Base-by-base conservation (phyloP, 2,797 vertebrate genomes). In the Fratercula arctica region DNA sequence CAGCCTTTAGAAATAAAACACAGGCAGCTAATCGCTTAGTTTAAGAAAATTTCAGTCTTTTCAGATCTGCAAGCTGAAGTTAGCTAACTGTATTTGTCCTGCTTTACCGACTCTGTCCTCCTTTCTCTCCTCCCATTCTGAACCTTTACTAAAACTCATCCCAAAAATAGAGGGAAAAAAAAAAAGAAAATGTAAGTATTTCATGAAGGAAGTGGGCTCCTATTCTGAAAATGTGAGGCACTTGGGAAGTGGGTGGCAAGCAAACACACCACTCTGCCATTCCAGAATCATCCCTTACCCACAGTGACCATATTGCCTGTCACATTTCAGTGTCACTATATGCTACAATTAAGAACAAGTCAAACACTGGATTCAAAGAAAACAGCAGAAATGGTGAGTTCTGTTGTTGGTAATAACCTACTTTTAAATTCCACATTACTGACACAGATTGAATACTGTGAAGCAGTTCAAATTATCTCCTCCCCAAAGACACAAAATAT, bases 1-100 rank as follows among this genome's bases (percentile, higher is more conserved):
- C 77, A 95, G 80, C 75, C 88, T 89, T 96, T 70, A 94, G 85
- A 82, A 93, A 85, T 69, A 66, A 95, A 95, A 95, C 8, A 45
- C 3, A 60, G 35, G 20, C 59, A 91, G 67, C 67, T 94, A 91
- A 94, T 63, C 69, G 67, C 35, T 68, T 68, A 24, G 48, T 84
- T 96, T 77, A 79, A 81, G 56, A 85, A 92, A 93, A 87, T 39
- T 48, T 3, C 75, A 51, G 3, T 75, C 46, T 87, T 90, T 90
- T 80, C 69, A 91, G 77, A 81, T 85, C 28, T 87, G 67, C 85
- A 95, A 53, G 75, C 68, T 68, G 85, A 92, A 87, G 79, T 61
- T 41, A 76, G 83, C 64, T 87, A 87, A 57, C 76, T 66, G 61
- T 35, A 76, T 95, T 93, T 92, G 59, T 90, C 81, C 68, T 85